Percentiles rank a stretch among this genome's conserved stretches.
Conservation (phyloP, 2,888 invertebrate genomes). For the Hypena proboscidalis region DNA sequence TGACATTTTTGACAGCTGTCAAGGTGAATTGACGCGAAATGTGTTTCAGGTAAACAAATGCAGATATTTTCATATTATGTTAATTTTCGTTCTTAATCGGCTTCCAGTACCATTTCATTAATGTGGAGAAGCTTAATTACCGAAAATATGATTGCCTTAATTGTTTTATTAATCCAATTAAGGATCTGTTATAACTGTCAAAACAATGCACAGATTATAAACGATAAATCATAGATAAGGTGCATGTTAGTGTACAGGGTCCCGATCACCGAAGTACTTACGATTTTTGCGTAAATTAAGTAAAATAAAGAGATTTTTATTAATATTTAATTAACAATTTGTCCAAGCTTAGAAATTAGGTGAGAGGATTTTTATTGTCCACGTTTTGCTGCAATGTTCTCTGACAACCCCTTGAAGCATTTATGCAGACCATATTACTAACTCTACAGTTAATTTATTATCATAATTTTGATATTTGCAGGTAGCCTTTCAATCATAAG, state of each 20-base stretch:
- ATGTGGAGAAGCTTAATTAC: no score
- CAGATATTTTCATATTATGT: no score
- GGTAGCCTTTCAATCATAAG: no score
- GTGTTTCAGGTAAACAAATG: neutral
- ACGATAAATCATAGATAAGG: slow-evolving; percentile 23
- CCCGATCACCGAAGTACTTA: slow-evolving; percentile 41
- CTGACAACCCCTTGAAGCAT: slow-evolving; percentile 14
- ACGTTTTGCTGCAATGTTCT: slow-evolving; percentile 32
- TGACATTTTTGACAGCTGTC: slow-evolving; percentile 26
- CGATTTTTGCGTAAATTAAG: slow-evolving; percentile 35
- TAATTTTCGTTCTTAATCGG: no score
- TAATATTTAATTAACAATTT: slow-evolving; percentile 34
- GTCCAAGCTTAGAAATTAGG: slow-evolving; percentile 51
- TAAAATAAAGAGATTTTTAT: slow-evolving; percentile 20
- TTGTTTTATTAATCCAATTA: no score
- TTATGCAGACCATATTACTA: neutral
- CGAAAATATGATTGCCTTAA: no score
- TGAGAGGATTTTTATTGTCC: slow-evolving; percentile 26
- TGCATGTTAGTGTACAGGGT: slow-evolving; percentile 46
- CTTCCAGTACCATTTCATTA: no score
- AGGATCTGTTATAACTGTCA: no score
- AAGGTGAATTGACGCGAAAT: slow-evolving; percentile 23
- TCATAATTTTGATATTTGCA: no score
- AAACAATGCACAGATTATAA: slow-evolving; percentile 28
- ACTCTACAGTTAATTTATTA: no score